Base-by-base conservation (phyloP, 2,113 vertebrate species). In the Steatornis caripensis region DNA sequence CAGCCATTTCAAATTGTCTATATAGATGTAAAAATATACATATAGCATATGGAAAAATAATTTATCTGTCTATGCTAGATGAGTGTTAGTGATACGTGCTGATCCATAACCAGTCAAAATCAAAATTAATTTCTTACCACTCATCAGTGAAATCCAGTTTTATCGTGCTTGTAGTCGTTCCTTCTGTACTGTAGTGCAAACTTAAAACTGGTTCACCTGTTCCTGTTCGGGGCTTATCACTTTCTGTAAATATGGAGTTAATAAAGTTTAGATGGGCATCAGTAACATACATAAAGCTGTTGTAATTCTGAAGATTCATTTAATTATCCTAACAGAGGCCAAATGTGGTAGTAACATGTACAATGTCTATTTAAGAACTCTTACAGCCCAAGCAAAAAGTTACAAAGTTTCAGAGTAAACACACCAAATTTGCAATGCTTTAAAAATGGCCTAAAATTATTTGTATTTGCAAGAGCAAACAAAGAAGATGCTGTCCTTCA, bases 101-200 rank as follows among this genome's bases (percentile, higher is more conserved):
- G 12, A 39, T 51, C 36, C 80, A 74, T 14, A 91, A 43, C 34
- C 46, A 49, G 17, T 43, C 30, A 89, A 89, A 91, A 79, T 0
- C 45, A 93, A 90, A 91, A 90, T 91, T 45, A 92, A 21, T 12
- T 48, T 30, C 98, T 99, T 98, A 99, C 99, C 99, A 99, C 97
- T 99, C 99, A 90, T 99, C 99, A 34, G 99, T 99, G 97, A 99
- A 99, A 98, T 99, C 98, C 95, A 99, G 98, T 98, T 99, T 99
- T 97, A 99, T 99, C 84, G 99, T 99, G 98, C 99, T 99, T 97
- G 99, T 99, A 71, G 99, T 99, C 7, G 99, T 99, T 96, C 99
- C 99, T 98, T 99, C 99, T 62, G 99, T 99, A 97, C 99, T 99
- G 98, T 99, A 99, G 97, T 99, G 99, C 79, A 99, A 98, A 96